A percentile compares a stretch with the other conserved stretches of the same genome.
These are phyloP conservation scores for Tetragonula clypearis DNA, from an alignment of 1,140 invertebrate genomes.

Conservation along the genomic window DNA sequence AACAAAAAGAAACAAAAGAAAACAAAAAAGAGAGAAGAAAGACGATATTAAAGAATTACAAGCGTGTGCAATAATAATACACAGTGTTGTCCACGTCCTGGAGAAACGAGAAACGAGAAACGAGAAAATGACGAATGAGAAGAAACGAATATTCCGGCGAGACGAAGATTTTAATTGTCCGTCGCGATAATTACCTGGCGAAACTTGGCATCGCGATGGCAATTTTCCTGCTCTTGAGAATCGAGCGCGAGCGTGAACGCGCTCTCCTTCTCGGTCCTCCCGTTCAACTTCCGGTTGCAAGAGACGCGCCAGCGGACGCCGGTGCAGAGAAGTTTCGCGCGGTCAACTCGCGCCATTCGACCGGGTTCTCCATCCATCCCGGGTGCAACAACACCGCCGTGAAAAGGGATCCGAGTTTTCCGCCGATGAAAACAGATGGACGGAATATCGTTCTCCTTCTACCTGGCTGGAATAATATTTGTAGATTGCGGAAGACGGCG, in stretches of 20 bases:
- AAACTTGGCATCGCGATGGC: constrained; percentile 45
- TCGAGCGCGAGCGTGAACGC: too few relatives aligned
- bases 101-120: not conserved
- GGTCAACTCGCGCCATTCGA: constrained; percentile 48
- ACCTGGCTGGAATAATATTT: constrained; percentile 60
- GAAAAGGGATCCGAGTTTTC: constrained; percentile 22
- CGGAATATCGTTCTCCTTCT: constrained; percentile 25
- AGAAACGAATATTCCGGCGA: constrained; percentile 9
- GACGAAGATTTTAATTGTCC: constrained; percentile 75
- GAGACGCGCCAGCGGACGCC: not conserved
- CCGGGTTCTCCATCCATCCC: constrained; percentile 28
- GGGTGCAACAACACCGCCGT: constrained; percentile 20
- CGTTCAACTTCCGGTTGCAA: not conserved
- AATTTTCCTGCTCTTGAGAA: constrained; percentile 24
- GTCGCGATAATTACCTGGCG: constrained; percentile 53
- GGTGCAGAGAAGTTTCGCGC: constrained; percentile 43
- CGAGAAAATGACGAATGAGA: not conserved
- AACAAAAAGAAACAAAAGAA: too few relatives aligned
- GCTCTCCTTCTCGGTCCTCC: not conserved
- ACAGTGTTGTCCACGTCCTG: too few relatives aligned
- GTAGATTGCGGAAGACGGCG: constrained; percentile 49
- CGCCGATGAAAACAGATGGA: constrained; percentile 17
- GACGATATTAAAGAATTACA: too few relatives aligned
- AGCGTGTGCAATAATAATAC: too few relatives aligned
- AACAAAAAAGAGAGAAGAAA: too few relatives aligned